A percentile compares a stretch with the other conserved stretches of the same genome.
These are phyloP conservation scores for Smittia aterrima DNA, from an alignment of 2,888 invertebrate genomes.

Conservation along the genomic window DNA sequence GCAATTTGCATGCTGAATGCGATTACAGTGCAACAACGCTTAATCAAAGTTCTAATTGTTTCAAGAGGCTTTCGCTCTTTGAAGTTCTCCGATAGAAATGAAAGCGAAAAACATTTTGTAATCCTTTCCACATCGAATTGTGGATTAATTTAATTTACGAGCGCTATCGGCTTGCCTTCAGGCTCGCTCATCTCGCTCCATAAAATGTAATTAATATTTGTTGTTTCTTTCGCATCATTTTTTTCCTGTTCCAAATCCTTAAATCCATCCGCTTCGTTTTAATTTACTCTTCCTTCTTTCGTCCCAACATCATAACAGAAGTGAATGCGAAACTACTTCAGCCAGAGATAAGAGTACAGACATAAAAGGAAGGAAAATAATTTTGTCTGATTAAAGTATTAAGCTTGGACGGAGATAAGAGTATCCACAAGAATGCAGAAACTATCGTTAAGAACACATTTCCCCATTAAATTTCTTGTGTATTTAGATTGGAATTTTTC, in stretches of 20 bases:
- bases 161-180: background rate
- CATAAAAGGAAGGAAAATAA: background rate
- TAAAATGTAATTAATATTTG: slow-evolving; percentile 36
- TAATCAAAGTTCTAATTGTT: slow-evolving; percentile 4
- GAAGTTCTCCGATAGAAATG: background rate
- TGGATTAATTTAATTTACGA: slow-evolving; percentile 24
- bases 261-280: background rate
- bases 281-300: background rate
- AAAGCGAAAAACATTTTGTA: background rate
- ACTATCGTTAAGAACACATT: slow-evolving; percentile 8
- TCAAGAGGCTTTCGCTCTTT: background rate
- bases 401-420: background rate
- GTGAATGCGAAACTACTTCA: background rate
- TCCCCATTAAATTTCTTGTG: background rate
- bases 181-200: slow-evolving; percentile 17
- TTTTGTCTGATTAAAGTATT: slow-evolving; percentile 7
- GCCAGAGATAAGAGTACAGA: no score
- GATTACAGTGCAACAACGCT: background rate
- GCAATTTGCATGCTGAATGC: background rate
- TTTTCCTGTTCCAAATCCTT: background rate
- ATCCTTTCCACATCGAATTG: background rate
- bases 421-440: background rate
- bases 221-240: slow-evolving; percentile 2
- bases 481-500: background rate
- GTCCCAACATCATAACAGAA: background rate